Evolutionary conservation across 30 jellyfish, hydroid and myxozoan genomes (phyloP), one percentile per base, ranked within the genome.

Genomic region (Sanderia malayensis): DNA sequence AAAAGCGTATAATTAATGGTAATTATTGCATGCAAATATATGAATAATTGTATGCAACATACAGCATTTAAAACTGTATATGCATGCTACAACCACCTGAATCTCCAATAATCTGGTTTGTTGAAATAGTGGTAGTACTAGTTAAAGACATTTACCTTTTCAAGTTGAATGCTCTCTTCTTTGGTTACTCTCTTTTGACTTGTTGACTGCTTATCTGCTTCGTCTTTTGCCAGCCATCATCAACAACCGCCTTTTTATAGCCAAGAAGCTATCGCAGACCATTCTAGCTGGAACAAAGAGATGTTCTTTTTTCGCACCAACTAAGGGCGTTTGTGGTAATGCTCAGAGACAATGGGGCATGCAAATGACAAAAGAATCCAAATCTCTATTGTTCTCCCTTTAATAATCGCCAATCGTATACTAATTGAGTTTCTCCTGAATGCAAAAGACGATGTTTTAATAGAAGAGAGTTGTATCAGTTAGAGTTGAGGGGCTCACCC

Each of bases 281-380:
- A 52, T 30, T 29, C 74, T 70, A 30, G 44, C 18, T 52, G 70
- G 45, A 64, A 78, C 89, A 78, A 78, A 64, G 37, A 66, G 66
- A 31, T 63, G 89, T 78, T 63, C 89, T 27, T 78, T 78, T 78
- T 65, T 78, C 82, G 73, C 80, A 58, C 89, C 64, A 78, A 78
- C 52, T 74, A 78, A 47, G 44, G 74, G 27, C 59, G 64, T 49
- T 49, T 19, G 64, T 49, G 64, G 64, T 49, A 49, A 47, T 76
- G 89, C 67, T 52, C 89, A 46, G 21, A 67, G 45, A 79, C 89
- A 67, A 64, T 78, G 82, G 58, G 62, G 75, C 22, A 62, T 67
- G 22, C 59, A 9, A 37, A 65, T n/a, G n/a, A 78, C 89, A 78
- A 78, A 63, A 55, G 44, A 37, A 65, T 65, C 73, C 59, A 78